Evolutionary conservation across 2,797 vertebrate genomes (phyloP).

Genomic region (Halcyon badia): DNA sequence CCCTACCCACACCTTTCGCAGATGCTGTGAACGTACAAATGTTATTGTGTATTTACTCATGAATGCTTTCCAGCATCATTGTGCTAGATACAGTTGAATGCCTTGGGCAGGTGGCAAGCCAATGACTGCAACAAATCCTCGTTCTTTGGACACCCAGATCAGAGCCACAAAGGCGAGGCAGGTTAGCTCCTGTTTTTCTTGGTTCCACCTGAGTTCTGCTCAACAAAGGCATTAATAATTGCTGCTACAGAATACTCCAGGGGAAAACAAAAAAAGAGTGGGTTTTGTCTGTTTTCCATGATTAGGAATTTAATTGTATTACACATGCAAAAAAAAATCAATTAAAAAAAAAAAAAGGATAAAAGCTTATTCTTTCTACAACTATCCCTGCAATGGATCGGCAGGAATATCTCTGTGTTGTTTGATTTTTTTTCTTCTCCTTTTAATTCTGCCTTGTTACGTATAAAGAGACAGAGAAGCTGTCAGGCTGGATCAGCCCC

Average conservation of each 20-base stretch:
- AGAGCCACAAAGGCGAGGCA: neutral
- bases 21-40: slow-evolving; percentile 31
- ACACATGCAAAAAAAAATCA: neutral
- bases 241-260: neutral
- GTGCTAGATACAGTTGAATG: slow-evolving; percentile 29
- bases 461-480: neutral
- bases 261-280: neutral
- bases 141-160: neutral
- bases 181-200: neutral
- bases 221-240: neutral
- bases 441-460: neutral
- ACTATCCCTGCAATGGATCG: neutral
- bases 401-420: neutral
- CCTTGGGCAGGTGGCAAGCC: slow-evolving; percentile 24
- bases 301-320: neutral
- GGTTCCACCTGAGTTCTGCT: neutral
- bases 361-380: neutral
- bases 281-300: neutral
- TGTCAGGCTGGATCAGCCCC: neutral
- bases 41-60: slow-evolving; percentile 26
- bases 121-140: slow-evolving; percentile 27
- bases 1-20: neutral
- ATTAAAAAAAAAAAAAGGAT: neutral
- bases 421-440: neutral
- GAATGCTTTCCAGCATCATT: slow-evolving; percentile 3